Evolutionary conservation across 2,888 invertebrate genomes (phyloP).

Genomic region (Pollenia angustigena): DNA sequence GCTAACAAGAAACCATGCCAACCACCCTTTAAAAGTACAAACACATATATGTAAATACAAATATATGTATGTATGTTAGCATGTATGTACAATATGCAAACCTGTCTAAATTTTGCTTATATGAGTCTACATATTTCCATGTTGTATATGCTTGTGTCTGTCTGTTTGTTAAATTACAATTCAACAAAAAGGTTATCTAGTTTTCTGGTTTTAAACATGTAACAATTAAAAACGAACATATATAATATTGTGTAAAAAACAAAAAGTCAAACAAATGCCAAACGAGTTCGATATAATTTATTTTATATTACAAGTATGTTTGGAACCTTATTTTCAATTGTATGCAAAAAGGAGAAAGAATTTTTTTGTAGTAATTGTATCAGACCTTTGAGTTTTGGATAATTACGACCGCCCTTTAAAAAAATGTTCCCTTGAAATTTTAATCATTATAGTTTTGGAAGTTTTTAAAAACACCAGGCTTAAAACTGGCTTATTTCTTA

Average conservation of each 20-base stretch:
- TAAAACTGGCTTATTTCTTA: too few species aligned
- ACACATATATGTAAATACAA: neutral
- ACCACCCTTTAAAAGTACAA: slow-evolving; percentile 15
- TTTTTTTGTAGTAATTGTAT: too few species aligned
- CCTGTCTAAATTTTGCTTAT: neutral
- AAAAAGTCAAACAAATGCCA: slow-evolving; percentile 37
- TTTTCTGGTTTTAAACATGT: neutral
- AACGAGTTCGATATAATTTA: slow-evolving; percentile 47
- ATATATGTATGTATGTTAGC: too few species aligned
- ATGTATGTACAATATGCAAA: neutral
- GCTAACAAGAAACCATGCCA: slow-evolving; percentile 58
- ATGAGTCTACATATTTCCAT: neutral
- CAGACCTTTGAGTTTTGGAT: too few species aligned
- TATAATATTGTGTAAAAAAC: neutral
- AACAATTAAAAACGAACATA: slow-evolving; percentile 6
- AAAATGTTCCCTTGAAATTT: too few species aligned
- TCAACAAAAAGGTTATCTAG: slow-evolving; percentile 30
- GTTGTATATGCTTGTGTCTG: neutral
- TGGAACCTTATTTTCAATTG: neutral
- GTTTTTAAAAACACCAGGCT: too few species aligned
- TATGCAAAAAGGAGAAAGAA: neutral
- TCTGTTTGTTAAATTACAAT: slow-evolving; percentile 9
- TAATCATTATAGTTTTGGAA: neutral
- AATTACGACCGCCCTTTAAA: too few species aligned
- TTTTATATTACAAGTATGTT: neutral